Percentiles rank a stretch among this genome's conserved stretches.
Conservation (phyloP, 2,797 vertebrate genomes). For the Eospalax fontanierii region DNA sequence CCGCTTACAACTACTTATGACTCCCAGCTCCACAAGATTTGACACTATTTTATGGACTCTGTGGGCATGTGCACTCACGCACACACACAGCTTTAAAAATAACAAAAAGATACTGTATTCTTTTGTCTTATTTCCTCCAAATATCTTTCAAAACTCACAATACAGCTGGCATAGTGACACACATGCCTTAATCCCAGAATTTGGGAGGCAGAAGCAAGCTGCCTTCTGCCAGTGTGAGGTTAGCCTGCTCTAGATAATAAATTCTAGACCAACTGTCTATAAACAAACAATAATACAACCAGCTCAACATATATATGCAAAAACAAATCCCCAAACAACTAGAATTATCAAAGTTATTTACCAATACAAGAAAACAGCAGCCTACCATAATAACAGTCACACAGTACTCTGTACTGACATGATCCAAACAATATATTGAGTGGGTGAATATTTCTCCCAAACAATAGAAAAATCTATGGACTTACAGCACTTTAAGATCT, state of each 20-base stretch:
- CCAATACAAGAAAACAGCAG: neutral
- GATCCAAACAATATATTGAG: neutral
- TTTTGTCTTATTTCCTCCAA: neutral
- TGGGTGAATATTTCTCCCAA: neutral
- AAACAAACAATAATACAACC: too few species aligned
- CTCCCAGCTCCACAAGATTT: too few species aligned
- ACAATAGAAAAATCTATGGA: neutral
- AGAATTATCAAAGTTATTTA: neutral
- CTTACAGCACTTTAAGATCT: neutral
- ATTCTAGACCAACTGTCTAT: too few species aligned
- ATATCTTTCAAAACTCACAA: constrained; percentile 6
- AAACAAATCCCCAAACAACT: neutral
- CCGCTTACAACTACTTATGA: too few species aligned
- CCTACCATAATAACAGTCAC: neutral
- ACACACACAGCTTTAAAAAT: too few species aligned
- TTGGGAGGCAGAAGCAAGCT: too few species aligned
- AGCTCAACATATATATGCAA: neutral
- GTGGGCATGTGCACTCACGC: too few species aligned
- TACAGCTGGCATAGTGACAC: neutral
- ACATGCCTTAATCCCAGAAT: too few species aligned
- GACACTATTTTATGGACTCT: too few species aligned
- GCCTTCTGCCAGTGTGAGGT: too few species aligned
- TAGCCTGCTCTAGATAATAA: too few species aligned
- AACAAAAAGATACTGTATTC: neutral
- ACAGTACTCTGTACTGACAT: neutral